Conservation (phyloP, 2,797 vertebrate genomes). For the Tokudaia tokunoshimensis region DNA sequence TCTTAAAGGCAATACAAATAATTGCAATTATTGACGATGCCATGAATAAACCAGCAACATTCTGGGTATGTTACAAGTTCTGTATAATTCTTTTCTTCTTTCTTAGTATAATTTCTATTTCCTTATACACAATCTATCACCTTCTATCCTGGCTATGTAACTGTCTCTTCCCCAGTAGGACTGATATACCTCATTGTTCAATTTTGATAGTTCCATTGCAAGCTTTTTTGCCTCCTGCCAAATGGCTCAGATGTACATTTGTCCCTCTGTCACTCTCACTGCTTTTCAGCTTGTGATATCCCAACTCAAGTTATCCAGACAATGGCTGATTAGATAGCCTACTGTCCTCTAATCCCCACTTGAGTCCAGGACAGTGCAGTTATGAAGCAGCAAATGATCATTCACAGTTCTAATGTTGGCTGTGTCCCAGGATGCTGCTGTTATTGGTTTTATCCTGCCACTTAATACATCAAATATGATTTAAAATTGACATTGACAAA, state of each 20-base stretch:
- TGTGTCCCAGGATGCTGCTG: slow-evolving; percentile 65
- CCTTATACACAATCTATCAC: not conserved
- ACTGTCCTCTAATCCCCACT: slow-evolving; percentile 67
- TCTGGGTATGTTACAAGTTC: not conserved
- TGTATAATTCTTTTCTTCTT: not conserved
- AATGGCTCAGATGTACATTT: slow-evolving; percentile 1
- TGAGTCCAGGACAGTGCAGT: slow-evolving; percentile 61
- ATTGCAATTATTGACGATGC: not conserved
- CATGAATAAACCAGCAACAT: not conserved
- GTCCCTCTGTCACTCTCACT: slow-evolving; percentile 50
- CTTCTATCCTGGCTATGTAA: not conserved
- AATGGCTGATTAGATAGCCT: slow-evolving; percentile 57
- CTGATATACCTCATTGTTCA: slow-evolving; percentile 17
- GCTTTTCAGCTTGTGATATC: slow-evolving; percentile 71
- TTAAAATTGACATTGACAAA: slow-evolving; percentile 71
- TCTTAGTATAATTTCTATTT: not conserved
- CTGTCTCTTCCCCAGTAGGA: not conserved
- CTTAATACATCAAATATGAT: slow-evolving; percentile 70
- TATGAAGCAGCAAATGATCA: slow-evolving; percentile 62
- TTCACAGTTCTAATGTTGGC: slow-evolving; percentile 65
- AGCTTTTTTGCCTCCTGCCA: slow-evolving; percentile 45
- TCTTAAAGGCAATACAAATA: not conserved
- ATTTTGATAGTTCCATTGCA: slow-evolving; percentile 28
- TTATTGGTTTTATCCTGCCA: slow-evolving; percentile 55
- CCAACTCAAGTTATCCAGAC: slow-evolving; percentile 50